Base-by-base conservation (phyloP, 2,113 vertebrate genomes). In the Podocnemis expansa region DNA sequence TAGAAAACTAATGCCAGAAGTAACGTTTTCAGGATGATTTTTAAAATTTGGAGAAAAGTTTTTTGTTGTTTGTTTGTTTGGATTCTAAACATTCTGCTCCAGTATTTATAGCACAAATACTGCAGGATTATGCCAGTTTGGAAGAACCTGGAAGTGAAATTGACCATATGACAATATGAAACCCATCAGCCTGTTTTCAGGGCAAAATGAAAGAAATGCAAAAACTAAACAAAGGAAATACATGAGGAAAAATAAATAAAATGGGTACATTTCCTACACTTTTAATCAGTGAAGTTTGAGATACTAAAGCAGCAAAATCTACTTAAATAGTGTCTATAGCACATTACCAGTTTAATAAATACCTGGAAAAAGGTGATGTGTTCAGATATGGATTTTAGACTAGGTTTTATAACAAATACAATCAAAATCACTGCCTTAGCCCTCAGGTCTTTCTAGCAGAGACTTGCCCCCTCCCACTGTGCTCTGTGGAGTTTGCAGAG, bases 281-380 rank as follows among this genome's bases (percentile, higher is more conserved):
- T 76, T 76, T 76, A 76, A 24, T 21, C 29, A 31, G 0, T 0
- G 24, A 81, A 38, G 34, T 83, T 41, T 24, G 41, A 2, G 52
- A 41, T 51, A 31, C 22, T 6, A 14, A 0, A 2, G 0, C 63
- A 21, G 4, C 13, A 6, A 73, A 63, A 7, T 2, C 0, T 10
- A 6, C 12, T 38, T 45, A 58, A 24, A 0, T 29, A 51, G 1
- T 75, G n/a, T 75, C 10, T 2, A 38, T 22, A 82, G 3, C 13
- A 24, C 4, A 8, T 58, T 0, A 22, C 55, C 8, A 0, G 29
- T 78, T 34, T 49, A n/a, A 2, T 63, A 25, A 47, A 7, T 6
- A 5, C 0, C 38, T 0, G n/a, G 31, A 67, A 34, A n/a, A 16
- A 29, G 34, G 16, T 19, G n/a, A 67, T 9, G 52, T 13, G 29